Evolutionary conservation across 2,797 vertebrate genomes (phyloP).

Genomic region (Helicolenus hilgendorfi): DNA sequence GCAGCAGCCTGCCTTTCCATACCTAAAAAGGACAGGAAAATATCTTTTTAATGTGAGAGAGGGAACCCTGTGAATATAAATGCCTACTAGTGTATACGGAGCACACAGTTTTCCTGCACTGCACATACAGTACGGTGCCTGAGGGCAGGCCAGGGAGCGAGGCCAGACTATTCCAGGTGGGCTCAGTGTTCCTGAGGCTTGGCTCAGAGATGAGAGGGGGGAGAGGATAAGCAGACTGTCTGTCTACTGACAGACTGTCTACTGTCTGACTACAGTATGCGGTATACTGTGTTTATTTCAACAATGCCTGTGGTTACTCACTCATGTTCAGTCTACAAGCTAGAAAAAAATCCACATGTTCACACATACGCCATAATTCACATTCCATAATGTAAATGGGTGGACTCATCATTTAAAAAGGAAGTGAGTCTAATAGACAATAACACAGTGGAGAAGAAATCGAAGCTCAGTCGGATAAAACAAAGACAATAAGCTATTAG

Average conservation of each 20-base stretch:
- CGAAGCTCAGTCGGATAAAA: not conserved
- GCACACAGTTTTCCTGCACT: constrained; percentile 18
- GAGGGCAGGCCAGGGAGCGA: constrained; percentile 73
- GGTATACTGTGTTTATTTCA: not conserved
- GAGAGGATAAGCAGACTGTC: constrained; percentile 57
- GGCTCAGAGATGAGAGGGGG: constrained; percentile 73
- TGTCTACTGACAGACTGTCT: constrained; percentile 70
- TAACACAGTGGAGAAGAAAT: not conserved
- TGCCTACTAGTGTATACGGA: constrained; percentile 19
- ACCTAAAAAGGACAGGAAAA: constrained; percentile 56
- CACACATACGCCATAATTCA: not conserved
- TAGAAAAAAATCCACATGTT: not conserved
- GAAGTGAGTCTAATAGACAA: not conserved
- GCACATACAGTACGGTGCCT: constrained; percentile 49
- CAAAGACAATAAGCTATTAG: not conserved
- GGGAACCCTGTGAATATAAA: constrained; percentile 50
- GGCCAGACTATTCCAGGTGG: constrained; percentile 86
- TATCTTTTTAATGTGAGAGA: constrained; percentile 4
- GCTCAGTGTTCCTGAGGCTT: constrained; percentile 71
- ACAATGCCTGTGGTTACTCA: constrained; percentile 14
- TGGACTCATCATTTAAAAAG: not conserved
- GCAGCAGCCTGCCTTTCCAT: constrained; percentile 25
- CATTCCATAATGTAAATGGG: not conserved
- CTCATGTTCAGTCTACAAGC: constrained; percentile 15
- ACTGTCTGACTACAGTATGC: constrained; percentile 57